Percentiles rank a stretch among this genome's conserved stretches.
These are phyloP conservation scores for Dicrurus megarhynchus DNA, from an alignment of 2,113 vertebrate species.

Conservation along the genomic window DNA sequence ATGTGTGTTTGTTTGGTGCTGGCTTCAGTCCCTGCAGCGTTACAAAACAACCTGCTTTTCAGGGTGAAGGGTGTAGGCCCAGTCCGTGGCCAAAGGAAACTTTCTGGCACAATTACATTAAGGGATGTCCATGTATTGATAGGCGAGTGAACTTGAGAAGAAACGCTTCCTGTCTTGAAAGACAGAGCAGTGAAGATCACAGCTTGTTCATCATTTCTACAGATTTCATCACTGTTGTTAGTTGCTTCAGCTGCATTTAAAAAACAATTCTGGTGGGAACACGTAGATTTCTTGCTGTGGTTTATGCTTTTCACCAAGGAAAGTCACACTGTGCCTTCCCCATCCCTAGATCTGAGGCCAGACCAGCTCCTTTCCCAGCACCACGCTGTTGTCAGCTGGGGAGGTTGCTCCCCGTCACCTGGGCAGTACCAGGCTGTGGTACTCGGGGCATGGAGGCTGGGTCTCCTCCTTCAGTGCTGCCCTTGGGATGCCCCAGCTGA, in stretches of 20 bases:
- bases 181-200: not conserved
- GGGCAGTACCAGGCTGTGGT: not conserved
- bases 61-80: not conserved
- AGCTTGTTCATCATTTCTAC: not conserved
- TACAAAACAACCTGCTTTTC: not conserved
- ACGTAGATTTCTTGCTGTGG: fast-evolving
- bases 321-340: not conserved
- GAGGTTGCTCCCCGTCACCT: not conserved
- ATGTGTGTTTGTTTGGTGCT: not conserved
- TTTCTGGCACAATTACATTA: not conserved
- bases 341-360: not conserved
- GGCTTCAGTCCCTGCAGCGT: not conserved
- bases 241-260: not conserved
- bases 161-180: not conserved
- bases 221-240: not conserved
- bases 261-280: not conserved
- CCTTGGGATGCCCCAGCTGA: not conserved
- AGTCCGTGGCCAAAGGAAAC: not conserved
- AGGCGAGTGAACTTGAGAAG: not conserved
- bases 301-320: not conserved
- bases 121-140: not conserved
- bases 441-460: fast-evolving
- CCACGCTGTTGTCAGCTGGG: not conserved
- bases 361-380: not conserved
- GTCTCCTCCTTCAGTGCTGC: not conserved